Conservation (phyloP, 2,888 invertebrate genomes). For the Emmelina monodactyla region DNA sequence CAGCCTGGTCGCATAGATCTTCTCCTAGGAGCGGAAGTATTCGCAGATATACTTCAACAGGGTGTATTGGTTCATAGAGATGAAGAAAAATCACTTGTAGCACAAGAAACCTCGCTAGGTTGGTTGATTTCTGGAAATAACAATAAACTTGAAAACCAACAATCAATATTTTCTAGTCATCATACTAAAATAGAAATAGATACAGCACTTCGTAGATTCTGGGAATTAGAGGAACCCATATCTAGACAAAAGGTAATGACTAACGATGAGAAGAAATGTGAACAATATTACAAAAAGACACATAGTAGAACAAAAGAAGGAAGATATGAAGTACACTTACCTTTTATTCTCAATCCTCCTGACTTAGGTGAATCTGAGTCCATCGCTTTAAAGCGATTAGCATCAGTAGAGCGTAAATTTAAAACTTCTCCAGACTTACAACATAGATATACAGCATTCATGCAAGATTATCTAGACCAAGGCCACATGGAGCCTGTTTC, state of each 20-base stretch:
- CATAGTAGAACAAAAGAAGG: not conserved
- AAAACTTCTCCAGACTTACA: not conserved
- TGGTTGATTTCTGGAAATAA: conserved; percentile 4
- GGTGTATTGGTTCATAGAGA: not conserved
- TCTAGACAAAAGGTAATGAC: not conserved
- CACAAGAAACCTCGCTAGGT: conserved; percentile 5
- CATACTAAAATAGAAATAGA: not conserved
- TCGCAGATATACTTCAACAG: conserved; percentile 4
- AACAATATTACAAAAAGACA: not conserved
- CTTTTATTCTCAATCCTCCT: not conserved
- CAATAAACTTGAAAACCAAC: not conserved
- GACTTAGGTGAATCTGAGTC: not conserved
- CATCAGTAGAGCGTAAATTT: conserved; percentile 2
- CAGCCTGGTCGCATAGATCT: conserved; percentile 10
- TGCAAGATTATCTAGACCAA: conserved; percentile 4
- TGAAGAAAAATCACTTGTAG: conserved; percentile 4
- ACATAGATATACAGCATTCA: conserved; percentile 2
- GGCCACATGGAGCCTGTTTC: conserved; percentile 5
- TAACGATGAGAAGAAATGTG: not conserved
- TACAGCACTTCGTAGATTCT: not conserved
- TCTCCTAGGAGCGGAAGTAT: conserved; percentile 12
- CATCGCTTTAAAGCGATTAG: conserved; percentile 1
- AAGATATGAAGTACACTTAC: not conserved
- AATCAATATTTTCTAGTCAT: not conserved
- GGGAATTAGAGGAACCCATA: not conserved